Conservation (phyloP, 2,113 vertebrate species). For the Pyrgilauda ruficollis region DNA sequence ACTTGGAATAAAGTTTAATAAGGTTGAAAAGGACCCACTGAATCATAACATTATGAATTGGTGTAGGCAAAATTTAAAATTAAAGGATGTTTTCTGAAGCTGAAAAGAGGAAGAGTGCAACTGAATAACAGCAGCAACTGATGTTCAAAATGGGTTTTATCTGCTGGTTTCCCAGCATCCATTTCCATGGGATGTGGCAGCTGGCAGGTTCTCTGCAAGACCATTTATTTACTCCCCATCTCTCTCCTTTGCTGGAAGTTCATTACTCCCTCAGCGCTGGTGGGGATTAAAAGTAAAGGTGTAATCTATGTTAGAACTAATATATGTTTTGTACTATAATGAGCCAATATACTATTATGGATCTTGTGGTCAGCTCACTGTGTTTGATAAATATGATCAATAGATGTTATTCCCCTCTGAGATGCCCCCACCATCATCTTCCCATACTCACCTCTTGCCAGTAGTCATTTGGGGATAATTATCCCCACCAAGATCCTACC, state of each 20-base stretch:
- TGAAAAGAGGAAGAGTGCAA: not conserved
- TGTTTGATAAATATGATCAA: constrained; percentile 46
- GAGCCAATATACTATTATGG: constrained; percentile 36
- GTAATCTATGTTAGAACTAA: constrained; percentile 37
- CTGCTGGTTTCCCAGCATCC: not conserved
- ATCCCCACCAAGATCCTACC: constrained; percentile 30
- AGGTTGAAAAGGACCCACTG: not conserved
- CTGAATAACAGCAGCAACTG: not conserved
- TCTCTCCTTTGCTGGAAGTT: constrained; percentile 8
- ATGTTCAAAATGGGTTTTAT: not conserved
- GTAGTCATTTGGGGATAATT: constrained; percentile 40
- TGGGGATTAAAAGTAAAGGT: constrained; percentile 48
- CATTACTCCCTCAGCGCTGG: not conserved
- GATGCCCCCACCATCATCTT: constrained; percentile 13
- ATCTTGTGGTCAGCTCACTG: constrained; percentile 37
- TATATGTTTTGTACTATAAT: constrained; percentile 20
- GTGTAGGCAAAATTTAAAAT: not conserved
- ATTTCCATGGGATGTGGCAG: not conserved
- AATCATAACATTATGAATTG: not conserved
- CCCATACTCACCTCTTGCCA: not conserved
- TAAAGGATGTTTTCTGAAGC: not conserved
- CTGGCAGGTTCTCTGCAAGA: not conserved
- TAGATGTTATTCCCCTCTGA: constrained; percentile 39
- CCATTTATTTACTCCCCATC: constrained; percentile 7
- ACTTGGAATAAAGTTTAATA: not conserved